Evolutionary conservation across 2,888 invertebrate genomes (phyloP).

Genomic region (Silvanus unidentatus): DNA sequence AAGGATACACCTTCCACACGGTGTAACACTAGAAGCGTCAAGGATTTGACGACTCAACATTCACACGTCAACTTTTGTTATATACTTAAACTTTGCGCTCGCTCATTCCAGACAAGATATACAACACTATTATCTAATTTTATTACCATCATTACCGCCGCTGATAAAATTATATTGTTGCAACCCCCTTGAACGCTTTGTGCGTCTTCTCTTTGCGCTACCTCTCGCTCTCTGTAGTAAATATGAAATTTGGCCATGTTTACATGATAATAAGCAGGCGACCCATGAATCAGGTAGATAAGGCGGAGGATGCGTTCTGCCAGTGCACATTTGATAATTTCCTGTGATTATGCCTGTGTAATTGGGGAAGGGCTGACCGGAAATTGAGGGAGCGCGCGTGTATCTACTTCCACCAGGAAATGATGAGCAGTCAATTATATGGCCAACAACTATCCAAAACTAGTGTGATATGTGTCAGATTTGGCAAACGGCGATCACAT

Average conservation of each 20-base stretch:
- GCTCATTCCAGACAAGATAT: no score
- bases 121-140: no score
- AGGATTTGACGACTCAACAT: no score
- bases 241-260: conserved; percentile 15
- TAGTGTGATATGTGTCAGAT: conserved; percentile 12
- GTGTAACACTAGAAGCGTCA: neutral
- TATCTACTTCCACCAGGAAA: conserved; percentile 45
- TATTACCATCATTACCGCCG: no score
- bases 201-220: no score
- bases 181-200: no score
- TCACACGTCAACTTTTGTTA: no score
- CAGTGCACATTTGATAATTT: conserved; percentile 46
- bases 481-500: conserved; percentile 7
- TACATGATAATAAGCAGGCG: conserved; percentile 23
- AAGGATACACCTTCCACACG: neutral
- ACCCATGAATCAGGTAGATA: conserved; percentile 40
- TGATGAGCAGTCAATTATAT: conserved; percentile 46
- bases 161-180: no score
- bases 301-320: conserved; percentile 40
- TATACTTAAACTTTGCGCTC: no score
- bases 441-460: conserved; percentile 25
- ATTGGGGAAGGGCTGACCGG: conserved; percentile 47
- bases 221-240: no score
- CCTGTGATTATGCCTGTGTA: conserved; percentile 45
- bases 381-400: conserved; percentile 47